Evolutionary conservation across 2,888 invertebrate species (phyloP).

Genomic region (Synanthedon formicaeformis): DNA sequence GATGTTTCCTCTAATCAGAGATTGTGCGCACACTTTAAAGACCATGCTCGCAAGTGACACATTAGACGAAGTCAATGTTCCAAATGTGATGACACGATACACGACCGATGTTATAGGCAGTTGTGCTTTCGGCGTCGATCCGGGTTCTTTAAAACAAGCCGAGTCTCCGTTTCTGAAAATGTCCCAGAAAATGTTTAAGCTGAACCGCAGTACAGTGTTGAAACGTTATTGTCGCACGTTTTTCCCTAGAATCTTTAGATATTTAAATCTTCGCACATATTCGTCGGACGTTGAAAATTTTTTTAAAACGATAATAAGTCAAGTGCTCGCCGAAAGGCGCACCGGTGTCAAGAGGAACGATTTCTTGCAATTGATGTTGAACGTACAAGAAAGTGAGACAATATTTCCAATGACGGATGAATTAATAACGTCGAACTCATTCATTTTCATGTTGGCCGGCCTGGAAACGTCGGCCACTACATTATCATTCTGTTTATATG

Average conservation of each 20-base stretch:
- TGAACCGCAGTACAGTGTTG: constrained; percentile 39
- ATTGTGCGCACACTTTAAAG: constrained; percentile 46
- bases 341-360: constrained; percentile 41
- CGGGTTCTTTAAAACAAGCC: constrained; percentile 43
- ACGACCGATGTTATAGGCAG: constrained; percentile 63
- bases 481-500: constrained; percentile 55
- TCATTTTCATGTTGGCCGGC: constrained; percentile 65
- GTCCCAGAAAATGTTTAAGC: constrained; percentile 59
- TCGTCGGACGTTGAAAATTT: constrained; percentile 51
- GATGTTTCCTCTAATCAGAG: constrained; percentile 57
- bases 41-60: constrained; percentile 28
- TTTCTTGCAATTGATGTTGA: constrained; percentile 61
- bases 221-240: constrained; percentile 57
- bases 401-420: constrained; percentile 54
- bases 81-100: constrained; percentile 46
- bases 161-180: constrained; percentile 56
- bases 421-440: constrained; percentile 61
- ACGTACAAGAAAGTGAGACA: constrained; percentile 45
- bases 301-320: constrained; percentile 48
- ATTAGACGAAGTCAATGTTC: constrained; percentile 40
- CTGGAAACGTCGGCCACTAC: constrained; percentile 58
- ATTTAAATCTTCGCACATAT: constrained; percentile 53
- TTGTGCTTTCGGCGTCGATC: constrained; percentile 59
- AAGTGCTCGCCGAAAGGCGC: constrained; percentile 50
- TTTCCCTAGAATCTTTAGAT: constrained; percentile 51